Base-by-base conservation (phyloP, 2,888 invertebrate species). In the Drosophila sordidula region DNA sequence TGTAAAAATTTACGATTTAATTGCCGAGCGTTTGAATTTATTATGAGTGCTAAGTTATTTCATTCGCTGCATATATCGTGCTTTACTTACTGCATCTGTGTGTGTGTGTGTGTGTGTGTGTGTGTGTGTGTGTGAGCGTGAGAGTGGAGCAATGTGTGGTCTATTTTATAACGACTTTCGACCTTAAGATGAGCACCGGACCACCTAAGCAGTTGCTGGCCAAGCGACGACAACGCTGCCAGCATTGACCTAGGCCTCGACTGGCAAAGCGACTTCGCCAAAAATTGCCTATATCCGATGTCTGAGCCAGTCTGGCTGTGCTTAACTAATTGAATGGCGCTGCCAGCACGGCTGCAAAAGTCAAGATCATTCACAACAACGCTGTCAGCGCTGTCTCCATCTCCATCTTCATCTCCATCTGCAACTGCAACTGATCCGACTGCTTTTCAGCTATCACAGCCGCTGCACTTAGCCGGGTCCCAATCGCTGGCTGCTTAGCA, bases 1-100 rank as follows among this genome's bases (percentile, higher is more conserved):
- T 82, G 89, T 86, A 77, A 86, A 86, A 82, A 73, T 87, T 85
- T 89, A 89, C 83, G 85, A 85, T 89, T 89, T 85, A 85, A 85
- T 85, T 89, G 88, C 80, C 51, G 56, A 69, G 75, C 79, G 69
- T 66, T 87, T 87, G 80, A 82, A 87, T 89, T 85, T 89, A 77
- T 88, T 86, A 80, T 72, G 54, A 87, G 89, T 80, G 87, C 56
- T 64, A 83, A 88, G 74, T 69, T 78, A 78, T 80, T 80, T 63
- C 49, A 61, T 68, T 63, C 58, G 58, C 45, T 61, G 46, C 59
- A 66, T 67, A 64, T 54, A 64, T 70, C 44, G 50, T 70, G 68
- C 46, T 38, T 38, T 34, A 41, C 9, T n/a, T 16, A 25, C 32
- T 32, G 22, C 9, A 9, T 4, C 34, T 34, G 18, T 34, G 22